Percentiles rank a stretch among this genome's conserved stretches.
Evolutionary conservation across 1,140 invertebrate genomes (phyloP).

Genomic region (Philotrypesis tridentata): DNA sequence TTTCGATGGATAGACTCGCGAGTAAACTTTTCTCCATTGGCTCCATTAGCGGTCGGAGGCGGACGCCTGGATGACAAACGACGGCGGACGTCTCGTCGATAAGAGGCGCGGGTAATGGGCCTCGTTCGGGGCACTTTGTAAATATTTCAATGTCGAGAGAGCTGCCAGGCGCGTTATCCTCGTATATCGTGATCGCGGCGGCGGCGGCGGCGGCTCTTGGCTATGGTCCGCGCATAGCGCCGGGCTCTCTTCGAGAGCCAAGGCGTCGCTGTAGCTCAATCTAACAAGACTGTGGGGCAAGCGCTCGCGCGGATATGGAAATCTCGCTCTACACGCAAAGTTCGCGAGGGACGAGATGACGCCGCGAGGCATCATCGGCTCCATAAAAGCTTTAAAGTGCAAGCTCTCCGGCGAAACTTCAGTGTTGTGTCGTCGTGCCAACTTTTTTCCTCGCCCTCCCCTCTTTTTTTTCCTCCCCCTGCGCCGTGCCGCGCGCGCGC

Average conservation of each 20-base stretch:
- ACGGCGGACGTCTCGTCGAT: neutral
- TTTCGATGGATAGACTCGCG: neutral
- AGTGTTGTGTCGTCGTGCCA: neutral
- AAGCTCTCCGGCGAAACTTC: neutral
- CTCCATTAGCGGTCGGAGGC: conserved; percentile 17
- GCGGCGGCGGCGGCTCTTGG: no score
- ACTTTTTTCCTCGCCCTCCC: neutral
- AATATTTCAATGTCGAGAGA: conserved; percentile 32
- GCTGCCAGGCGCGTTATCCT: neutral
- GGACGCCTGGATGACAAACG: neutral
- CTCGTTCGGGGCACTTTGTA: conserved; percentile 3
- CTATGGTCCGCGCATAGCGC: no score
- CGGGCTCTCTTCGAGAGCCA: no score
- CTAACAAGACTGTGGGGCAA: neutral
- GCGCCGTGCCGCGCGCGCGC: no score
- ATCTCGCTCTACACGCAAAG: neutral
- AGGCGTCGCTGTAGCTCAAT: neutral
- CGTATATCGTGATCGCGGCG: no score
- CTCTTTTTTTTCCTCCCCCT: no score
- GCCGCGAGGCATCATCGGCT: neutral
- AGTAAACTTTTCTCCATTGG: conserved; percentile 8
- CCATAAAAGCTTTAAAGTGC: neutral
- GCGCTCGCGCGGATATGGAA: no score
- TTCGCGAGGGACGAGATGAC: neutral
- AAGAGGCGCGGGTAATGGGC: conserved; percentile 10